phyloP scores from a whole-genome alignment of 2,888 invertebrate species.

The Drosophila multiciliata region DNA sequence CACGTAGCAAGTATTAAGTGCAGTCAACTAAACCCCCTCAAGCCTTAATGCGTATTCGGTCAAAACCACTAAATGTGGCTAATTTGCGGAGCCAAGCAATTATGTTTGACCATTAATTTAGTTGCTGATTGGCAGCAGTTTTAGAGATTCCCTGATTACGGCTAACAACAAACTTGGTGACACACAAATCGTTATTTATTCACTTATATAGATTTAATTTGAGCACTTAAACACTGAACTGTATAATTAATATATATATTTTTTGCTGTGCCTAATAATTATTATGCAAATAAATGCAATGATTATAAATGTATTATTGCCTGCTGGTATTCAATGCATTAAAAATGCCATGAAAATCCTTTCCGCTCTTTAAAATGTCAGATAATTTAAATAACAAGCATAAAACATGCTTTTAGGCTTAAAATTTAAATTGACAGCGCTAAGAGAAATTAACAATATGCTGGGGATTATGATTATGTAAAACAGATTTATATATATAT shows the following conservation, averaged over 20 bases:
- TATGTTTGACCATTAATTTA: slow-evolving; percentile 19
- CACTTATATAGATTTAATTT: not conserved
- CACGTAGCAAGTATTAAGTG: slow-evolving; percentile 66
- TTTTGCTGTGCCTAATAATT: slow-evolving; percentile 6
- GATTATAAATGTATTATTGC: slow-evolving; percentile 2
- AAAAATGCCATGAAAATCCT: slow-evolving; percentile 1
- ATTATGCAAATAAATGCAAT: slow-evolving; percentile 9
- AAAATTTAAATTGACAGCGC: slow-evolving; percentile 11
- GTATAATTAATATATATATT: not conserved
- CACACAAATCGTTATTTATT: slow-evolving; percentile 3
- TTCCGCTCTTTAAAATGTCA: slow-evolving; percentile 7
- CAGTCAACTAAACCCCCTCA: slow-evolving; percentile 10
- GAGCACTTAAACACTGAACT: slow-evolving; percentile 1
- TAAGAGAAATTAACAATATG: slow-evolving; percentile 23
- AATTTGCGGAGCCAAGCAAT: slow-evolving; percentile 52
- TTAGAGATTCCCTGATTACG: slow-evolving; percentile 11
- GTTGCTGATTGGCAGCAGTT: slow-evolving; percentile 29
- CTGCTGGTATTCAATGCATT: not conserved
- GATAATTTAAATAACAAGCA: slow-evolving; percentile 8
- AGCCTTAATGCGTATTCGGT: not conserved
- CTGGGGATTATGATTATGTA: slow-evolving; percentile 30
- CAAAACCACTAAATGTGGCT: slow-evolving; percentile 41
- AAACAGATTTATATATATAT: not conserved
- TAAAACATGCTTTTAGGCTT: slow-evolving; percentile 20
- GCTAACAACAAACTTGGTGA: slow-evolving; percentile 14